Base-by-base conservation (phyloP, 1,140 invertebrate genomes). In the Drosophila takahashii region DNA sequence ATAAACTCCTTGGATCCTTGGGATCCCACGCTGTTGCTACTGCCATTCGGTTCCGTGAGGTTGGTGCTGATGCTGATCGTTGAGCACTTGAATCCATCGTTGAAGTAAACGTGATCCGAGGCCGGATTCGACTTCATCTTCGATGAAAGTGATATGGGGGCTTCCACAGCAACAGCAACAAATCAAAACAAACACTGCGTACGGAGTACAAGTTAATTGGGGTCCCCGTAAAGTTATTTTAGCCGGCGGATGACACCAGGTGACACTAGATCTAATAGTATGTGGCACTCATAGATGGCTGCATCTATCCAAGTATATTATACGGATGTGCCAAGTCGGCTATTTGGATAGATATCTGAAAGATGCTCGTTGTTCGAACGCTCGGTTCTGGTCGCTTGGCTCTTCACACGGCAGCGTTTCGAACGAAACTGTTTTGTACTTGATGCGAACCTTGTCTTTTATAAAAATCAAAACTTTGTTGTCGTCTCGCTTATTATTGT, bases 11-110 rank as follows among this genome's bases (percentile, higher is more conserved):
- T 86, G 22, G 90, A 90, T 74, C 79, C 86, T 60, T 84, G 72
- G n/a, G 57, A 84, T 9, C 69, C 69, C n/a, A 73, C 58, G 27
- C 58, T 72, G 18, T 50, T 56, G 27, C 42, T 72, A 45, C 66
- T 77, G 9, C 54, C 59, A 50, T 77, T 77, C 34, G 66, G 61
- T 52, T 91, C 86, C 11, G 66, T 52, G 8, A 76, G 9, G 16
- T 91, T 78, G 2, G 69, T 81, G 37, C 70, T 80, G 6, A 92
- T 92, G 57, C 85, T 90, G 18, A 91, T 84, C 6, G 91, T 79
- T 26, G 91, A 92, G 67, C 89, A 92, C 52, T 91, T 91, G 47
- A 92, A 80, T 34, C 77, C 89, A 44, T 92, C 89, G 59, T 92
- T 92, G 26, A 91, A 74, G 54, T 92, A 92, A 9, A 90, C 85